A percentile compares a stretch with the other conserved stretches of the same genome.
Conservation (phyloP, 1,140 invertebrate species). For the Oncopodura yosiiana region DNA sequence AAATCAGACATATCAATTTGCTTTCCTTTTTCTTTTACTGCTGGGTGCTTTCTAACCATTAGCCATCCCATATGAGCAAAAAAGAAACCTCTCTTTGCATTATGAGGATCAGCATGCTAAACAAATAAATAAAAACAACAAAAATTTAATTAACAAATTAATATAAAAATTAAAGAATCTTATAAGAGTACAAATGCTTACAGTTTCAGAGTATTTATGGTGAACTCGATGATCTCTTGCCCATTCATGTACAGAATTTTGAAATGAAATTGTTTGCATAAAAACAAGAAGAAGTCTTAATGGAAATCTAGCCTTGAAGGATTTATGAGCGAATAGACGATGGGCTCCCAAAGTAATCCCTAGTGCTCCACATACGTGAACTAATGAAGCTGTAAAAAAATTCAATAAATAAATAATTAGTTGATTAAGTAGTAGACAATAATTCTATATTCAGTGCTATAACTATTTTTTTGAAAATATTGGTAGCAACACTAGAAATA, state of each 20-base stretch:
- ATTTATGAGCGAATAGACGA: conserved; percentile 75
- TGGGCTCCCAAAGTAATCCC: conserved; percentile 83
- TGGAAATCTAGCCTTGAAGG: conserved; percentile 75
- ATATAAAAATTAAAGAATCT: too few species aligned
- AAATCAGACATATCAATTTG: conserved; percentile 78
- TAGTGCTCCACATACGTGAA: conserved; percentile 46
- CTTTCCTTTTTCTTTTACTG: conserved; percentile 77
- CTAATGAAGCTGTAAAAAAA: background rate
- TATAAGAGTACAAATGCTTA: too few species aligned
- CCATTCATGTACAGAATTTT: conserved; percentile 94
- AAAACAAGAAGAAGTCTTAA: conserved; percentile 63
- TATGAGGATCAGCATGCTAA: conserved; percentile 94
- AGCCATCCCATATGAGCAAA: conserved; percentile 94
- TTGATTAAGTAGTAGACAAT: background rate
- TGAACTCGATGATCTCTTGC: conserved; percentile 88
- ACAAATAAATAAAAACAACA: too few species aligned
- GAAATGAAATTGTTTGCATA: conserved; percentile 71
- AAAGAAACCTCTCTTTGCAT: conserved; percentile 88
- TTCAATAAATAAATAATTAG: background rate
- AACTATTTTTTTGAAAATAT: background rate
- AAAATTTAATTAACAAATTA: too few species aligned
- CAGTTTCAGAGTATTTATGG: conserved; percentile 92
- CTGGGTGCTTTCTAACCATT: conserved; percentile 78
- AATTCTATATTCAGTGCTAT: background rate
- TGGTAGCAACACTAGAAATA: background rate